A percentile compares a stretch with the other conserved stretches of the same genome.
Conservation (phyloP, 2,113 vertebrate species). For the Merops nubicus region DNA sequence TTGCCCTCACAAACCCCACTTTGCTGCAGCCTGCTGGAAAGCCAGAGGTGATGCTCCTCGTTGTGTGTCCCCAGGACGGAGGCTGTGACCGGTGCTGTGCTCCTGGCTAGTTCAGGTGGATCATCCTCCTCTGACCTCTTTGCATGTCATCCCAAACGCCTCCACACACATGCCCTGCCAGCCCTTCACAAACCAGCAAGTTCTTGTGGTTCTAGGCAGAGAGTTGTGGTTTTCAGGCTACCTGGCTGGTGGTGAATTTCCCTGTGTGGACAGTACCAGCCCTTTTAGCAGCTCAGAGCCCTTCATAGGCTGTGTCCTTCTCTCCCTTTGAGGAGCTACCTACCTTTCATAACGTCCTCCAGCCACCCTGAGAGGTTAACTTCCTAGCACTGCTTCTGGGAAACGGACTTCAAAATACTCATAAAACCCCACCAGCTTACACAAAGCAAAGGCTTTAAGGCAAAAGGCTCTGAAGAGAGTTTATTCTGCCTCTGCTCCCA, state of each 20-base stretch:
- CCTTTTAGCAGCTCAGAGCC: background rate
- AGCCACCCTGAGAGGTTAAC: background rate
- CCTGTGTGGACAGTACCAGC: too few species aligned
- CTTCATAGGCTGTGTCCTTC: background rate
- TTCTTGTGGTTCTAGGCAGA: too few species aligned
- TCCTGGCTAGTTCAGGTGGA: background rate
- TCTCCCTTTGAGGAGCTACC: background rate
- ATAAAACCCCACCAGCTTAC: background rate
- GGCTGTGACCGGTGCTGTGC: accelerated
- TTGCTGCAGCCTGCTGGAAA: background rate
- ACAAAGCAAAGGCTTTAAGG: background rate
- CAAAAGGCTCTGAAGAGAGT: background rate
- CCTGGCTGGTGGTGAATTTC: background rate
- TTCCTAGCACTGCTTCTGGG: background rate
- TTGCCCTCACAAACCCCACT: background rate
- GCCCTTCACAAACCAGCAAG: background rate
- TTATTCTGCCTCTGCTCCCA: background rate
- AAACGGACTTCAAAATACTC: background rate
- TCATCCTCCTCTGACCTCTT: background rate
- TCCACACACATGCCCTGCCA: too few species aligned
- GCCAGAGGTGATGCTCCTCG: background rate
- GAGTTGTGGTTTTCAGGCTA: background rate
- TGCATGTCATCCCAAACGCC: accelerated
- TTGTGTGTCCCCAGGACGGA: background rate
- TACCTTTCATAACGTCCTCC: background rate